phyloP scores from a whole-genome alignment of 2,888 invertebrate genomes.

The Drosophila anomalata region DNA sequence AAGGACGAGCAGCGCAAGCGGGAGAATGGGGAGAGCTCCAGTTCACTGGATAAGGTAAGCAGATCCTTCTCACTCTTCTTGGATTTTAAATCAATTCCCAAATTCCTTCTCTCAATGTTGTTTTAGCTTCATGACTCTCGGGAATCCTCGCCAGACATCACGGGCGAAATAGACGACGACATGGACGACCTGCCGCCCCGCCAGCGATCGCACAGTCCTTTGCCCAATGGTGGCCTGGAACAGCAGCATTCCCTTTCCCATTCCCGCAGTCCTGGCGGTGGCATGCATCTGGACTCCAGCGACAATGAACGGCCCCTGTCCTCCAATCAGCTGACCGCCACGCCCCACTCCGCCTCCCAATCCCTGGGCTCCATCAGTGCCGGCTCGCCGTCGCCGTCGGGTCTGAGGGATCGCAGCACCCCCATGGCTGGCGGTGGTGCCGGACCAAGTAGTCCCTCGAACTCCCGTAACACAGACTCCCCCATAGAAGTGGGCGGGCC shows the following conservation, averaged over 20 bases:
- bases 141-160: conserved; percentile 84
- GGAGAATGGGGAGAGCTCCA: conserved; percentile 88
- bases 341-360: conserved; percentile 82
- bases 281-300: conserved; percentile 77
- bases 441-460: conserved; percentile 85
- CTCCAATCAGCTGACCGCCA: conserved; percentile 81
- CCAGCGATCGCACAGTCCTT: conserved; percentile 81
- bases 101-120: background rate
- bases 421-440: conserved; percentile 81
- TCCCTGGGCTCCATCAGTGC: conserved; percentile 85
- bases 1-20: conserved; percentile 95
- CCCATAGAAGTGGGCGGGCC: conserved; percentile 85
- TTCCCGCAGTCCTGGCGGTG: conserved; percentile 80
- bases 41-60: conserved; percentile 85
- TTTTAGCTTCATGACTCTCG: conserved; percentile 83
- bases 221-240: conserved; percentile 72
- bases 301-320: conserved; percentile 83
- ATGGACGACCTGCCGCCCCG: conserved; percentile 71
- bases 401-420: conserved; percentile 78
- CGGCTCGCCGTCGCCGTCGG: conserved; percentile 83
- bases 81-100: background rate
- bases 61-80: no score
- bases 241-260: conserved; percentile 56
- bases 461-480: conserved; percentile 86
- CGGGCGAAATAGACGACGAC: conserved; percentile 84